Evolutionary conservation across 2,797 vertebrate species (phyloP).

Genomic region (Sorex maritimensis): DNA sequence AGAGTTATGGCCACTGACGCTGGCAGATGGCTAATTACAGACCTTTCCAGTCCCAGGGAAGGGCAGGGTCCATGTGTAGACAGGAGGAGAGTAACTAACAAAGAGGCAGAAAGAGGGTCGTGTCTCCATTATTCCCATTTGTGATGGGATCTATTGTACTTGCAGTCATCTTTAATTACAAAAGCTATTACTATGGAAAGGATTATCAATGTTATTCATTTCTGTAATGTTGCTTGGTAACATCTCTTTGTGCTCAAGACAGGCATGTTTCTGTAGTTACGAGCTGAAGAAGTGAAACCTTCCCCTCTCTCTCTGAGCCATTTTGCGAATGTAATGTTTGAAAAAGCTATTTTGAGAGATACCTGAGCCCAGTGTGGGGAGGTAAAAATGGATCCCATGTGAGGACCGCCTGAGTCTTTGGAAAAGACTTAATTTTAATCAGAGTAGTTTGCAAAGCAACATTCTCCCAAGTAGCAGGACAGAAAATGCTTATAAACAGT

Average conservation of each 20-base stretch:
- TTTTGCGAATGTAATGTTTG: slow-evolving; percentile 53
- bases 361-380: neutral
- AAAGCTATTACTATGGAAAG: slow-evolving; percentile 88
- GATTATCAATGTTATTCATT: slow-evolving; percentile 87
- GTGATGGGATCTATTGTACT: slow-evolving; percentile 88
- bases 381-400: slow-evolving; percentile 67
- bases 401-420: neutral
- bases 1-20: neutral
- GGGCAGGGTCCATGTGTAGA: neutral
- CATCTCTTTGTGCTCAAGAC: slow-evolving; percentile 82
- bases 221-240: slow-evolving; percentile 89
- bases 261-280: slow-evolving; percentile 75
- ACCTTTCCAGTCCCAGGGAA: neutral
- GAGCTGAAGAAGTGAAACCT: slow-evolving; percentile 71
- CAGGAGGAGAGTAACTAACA: slow-evolving; percentile 58
- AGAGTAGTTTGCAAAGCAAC: neutral
- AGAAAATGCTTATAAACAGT: neutral
- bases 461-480: neutral
- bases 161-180: slow-evolving; percentile 89
- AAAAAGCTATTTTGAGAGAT: slow-evolving; percentile 59
- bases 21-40: slow-evolving; percentile 68
- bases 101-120: slow-evolving; percentile 67
- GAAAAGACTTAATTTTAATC: slow-evolving; percentile 50
- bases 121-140: slow-evolving; percentile 74
- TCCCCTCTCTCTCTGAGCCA: slow-evolving; percentile 48